These are phyloP conservation scores for mouse (Mus musculus) DNA, from an alignment of 2,113 vertebrate genomes.

Conservation along the genomic window GRCm39 chr16:72448501-72449000, in stretches of 20 bases:
- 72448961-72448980: no score
- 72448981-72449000: no score
- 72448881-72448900: conserved; percentile 26
- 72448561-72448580: neutral
- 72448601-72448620: neutral
- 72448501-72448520: conserved; percentile 66
- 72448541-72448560: neutral
- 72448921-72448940: conserved; percentile 32
- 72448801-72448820: conserved; percentile 61
- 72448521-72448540: conserved; percentile 54
- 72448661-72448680: neutral
- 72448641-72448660: neutral
- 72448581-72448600: neutral
- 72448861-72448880: conserved; percentile 63
- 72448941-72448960: no score
- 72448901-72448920: conserved; percentile 48
- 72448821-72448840: conserved; percentile 70
- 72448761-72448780: no score
- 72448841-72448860: conserved; percentile 52
- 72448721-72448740: no score
- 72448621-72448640: neutral
- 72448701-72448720: neutral
- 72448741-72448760: conserved; percentile 70
- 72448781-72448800: conserved; percentile 65
- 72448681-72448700: neutral